Evolutionary conservation across 2,797 vertebrate genomes (phyloP), one percentile per base, ranked within the genome.

Genomic region (Borostomias antarcticus): DNA sequence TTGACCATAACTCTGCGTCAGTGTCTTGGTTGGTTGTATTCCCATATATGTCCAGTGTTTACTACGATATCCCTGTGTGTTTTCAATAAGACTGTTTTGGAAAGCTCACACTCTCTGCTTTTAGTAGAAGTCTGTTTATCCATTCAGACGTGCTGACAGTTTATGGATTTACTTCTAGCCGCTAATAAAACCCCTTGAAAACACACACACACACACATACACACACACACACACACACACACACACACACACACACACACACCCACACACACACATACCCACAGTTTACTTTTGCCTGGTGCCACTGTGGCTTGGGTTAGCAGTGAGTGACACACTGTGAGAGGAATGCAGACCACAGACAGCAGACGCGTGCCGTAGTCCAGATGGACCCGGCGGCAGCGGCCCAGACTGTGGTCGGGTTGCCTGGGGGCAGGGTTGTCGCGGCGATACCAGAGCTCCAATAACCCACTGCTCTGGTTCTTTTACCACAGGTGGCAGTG

Each of bases 401-500:
- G 79, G 74, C 83, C 81, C 85, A 88, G 82, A 83, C 85, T 83
- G 86, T 64, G 86, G 88, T 88, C 72, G 21, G 70, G 59, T 32
- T 32, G 59, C 13, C 26, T 11, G 3, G 70, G 40, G n/a, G 73
- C 62, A 80, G 73, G 85, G 72, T 77, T 85, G 80, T 71, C 72
- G 82, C 85, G 84, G 86, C 85, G 69, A 76, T 4, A 35, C 21
- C 5, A 8, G 21, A n/a, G 33, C 56, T 35, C 56, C 37, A 21
- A 58, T 58, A 58, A 72, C 80, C 57, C 37, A 26, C 35, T 45
- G 37, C 73, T 82, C 70, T 66, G 45, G 73, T 66, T 72, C 69
- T 66, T 69, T 79, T 37, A 78, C 81, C 58, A 0, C 91, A 98
- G 96, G 83, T 88, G 3, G 86, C 64, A 9, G 92, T 96, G 79